phyloP scores from a whole-genome alignment of 2,888 invertebrate species.

The Dryobota labecula region DNA sequence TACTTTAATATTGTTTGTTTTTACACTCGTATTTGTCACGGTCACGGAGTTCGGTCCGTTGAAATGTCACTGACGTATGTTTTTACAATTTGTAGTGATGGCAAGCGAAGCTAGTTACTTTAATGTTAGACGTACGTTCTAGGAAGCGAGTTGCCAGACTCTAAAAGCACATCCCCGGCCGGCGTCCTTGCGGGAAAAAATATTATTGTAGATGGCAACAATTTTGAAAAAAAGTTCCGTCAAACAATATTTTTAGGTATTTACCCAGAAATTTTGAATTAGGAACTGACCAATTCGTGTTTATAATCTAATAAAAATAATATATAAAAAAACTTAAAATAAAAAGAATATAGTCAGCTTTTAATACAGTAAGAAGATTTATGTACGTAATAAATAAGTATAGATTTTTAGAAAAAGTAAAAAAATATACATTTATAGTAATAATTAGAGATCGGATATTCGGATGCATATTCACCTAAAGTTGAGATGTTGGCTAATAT shows the following conservation, averaged over 20 bases:
- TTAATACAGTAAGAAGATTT: too few relatives aligned
- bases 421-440: background rate
- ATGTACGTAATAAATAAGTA: background rate
- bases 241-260: constrained; percentile 21
- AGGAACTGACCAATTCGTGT: background rate
- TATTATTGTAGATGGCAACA: constrained; percentile 61
- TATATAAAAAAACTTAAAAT: background rate
- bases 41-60: background rate
- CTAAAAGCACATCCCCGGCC: constrained; percentile 88
- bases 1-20: background rate
- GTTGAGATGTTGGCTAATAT: too few relatives aligned
- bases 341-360: constrained; percentile 20
- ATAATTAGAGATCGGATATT: too few relatives aligned
- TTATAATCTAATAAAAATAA: background rate
- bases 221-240: constrained; percentile 28
- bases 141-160: constrained; percentile 81
- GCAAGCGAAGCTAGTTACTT: constrained; percentile 44
- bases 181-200: constrained; percentile 84
- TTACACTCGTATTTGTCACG: background rate
- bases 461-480: too few relatives aligned
- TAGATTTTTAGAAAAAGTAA: background rate
- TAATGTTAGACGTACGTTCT: constrained; percentile 81
- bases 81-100: background rate
- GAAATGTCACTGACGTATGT: background rate
- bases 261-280: constrained; percentile 22